Evolutionary conservation across 2,888 invertebrate genomes (phyloP).

Genomic region (Polymixis flavicincta): DNA sequence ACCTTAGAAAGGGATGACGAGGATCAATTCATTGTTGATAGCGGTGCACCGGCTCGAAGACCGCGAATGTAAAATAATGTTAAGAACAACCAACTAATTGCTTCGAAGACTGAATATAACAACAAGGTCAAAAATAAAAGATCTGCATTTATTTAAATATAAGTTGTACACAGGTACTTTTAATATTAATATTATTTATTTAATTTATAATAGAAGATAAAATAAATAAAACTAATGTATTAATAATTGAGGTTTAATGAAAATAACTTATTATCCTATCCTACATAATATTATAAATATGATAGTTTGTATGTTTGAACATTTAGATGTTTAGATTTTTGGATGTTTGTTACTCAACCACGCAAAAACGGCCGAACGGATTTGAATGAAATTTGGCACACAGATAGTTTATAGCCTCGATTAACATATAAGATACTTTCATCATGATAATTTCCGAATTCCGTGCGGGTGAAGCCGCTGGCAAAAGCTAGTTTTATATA

Average conservation of each 20-base stretch:
- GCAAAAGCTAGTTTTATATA: no score
- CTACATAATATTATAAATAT: no score
- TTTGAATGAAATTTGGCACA: no score
- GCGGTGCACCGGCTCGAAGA: constrained; percentile 77
- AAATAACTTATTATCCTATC: no score
- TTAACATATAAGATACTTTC: no score
- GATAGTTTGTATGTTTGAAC: no score
- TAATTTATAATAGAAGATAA: constrained; percentile 14
- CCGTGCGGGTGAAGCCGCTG: no score
- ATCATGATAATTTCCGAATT: no score
- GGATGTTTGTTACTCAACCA: no score
- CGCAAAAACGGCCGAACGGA: no score
- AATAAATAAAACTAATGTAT: constrained; percentile 37
- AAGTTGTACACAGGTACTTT: constrained; percentile 43
- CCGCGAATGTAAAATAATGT: constrained; percentile 71
- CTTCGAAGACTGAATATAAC: constrained; percentile 48
- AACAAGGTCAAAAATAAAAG: constrained; percentile 22
- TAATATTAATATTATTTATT: constrained; percentile 15
- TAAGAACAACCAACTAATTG: constrained; percentile 5
- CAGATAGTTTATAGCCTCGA: no score
- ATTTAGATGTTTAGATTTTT: no score
- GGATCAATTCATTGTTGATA: constrained; percentile 80
- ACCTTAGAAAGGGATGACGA: constrained; percentile 82
- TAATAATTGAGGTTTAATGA: not conserved
- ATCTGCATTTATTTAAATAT: constrained; percentile 37